Evolutionary conservation across 2,888 invertebrate genomes (phyloP), one percentile per base, ranked within the genome.

Genomic region (Octonoba sinensis): DNA sequence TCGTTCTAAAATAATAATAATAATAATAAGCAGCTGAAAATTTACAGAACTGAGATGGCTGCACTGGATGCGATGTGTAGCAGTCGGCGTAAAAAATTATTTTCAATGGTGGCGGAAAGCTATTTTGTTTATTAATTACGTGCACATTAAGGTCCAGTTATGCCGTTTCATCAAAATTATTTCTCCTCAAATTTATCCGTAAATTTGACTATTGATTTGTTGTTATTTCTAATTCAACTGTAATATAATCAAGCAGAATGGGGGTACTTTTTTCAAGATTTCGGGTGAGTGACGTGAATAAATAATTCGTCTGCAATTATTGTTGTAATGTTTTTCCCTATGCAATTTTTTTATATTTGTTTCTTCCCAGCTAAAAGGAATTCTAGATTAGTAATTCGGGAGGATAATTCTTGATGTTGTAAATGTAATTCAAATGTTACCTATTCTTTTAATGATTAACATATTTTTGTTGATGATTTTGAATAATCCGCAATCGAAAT

Each of bases 31-130:
- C 51, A 18, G 16, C 54, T 54, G 54, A n/a, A 18, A 15, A 54
- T 54, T 54, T 3, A n/a, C 18, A 8, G 2, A 18, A 1, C n/a
- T 18, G 69, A 73, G 73, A 62, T 81, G 67, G 73, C 73, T 73
- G 36, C 36, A 36, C 69, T 65, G 27, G 15, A 27, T 16, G 4
- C 62, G 73, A 62, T 67, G 20, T 36, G 71, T 60, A 54, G n/a
- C n/a, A n/a, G 78, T 79, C 78, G 72, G 78, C 78, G 78, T 79
- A 79, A 79, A 79, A 72, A 72, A 67, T 72, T 64, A 71, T 78
- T 67, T 65, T 76, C 44, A 18, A 49, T 70, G 60, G 47, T 62
- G 54, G 73, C 67, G 73, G 69, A 81, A 81, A 65, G 72, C 49
- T 65, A n/a, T 65, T 16, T 20, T 54, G 16, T 8, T 18, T 16